A percentile compares a stretch with the other conserved stretches of the same genome.
Conservation (phyloP, 2,797 vertebrate species). For the Cryptoprocta ferox region DNA sequence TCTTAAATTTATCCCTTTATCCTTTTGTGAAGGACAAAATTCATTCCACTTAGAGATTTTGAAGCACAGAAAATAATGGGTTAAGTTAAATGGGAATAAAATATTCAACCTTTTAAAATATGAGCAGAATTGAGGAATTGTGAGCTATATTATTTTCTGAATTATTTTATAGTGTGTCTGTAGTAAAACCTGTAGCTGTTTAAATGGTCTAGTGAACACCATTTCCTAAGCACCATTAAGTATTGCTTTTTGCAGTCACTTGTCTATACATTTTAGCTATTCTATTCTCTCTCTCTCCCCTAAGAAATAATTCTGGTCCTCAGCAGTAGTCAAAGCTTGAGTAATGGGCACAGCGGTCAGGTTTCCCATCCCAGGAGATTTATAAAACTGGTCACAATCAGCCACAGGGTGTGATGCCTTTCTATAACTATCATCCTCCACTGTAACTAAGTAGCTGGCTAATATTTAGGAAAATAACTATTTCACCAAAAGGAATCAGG, state of each 20-base stretch:
- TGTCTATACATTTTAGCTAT: neutral
- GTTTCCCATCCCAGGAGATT: neutral
- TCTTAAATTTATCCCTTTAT: neutral
- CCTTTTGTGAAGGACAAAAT: neutral
- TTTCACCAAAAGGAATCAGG: neutral
- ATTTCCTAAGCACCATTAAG: neutral
- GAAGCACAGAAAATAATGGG: neutral
- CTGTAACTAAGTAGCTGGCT: neutral
- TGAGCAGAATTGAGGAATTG: neutral
- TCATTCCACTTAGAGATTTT: neutral
- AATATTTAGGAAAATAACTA: neutral
- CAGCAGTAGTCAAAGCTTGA: neutral
- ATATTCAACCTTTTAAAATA: neutral
- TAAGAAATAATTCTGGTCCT: neutral
- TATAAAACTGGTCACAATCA: neutral
- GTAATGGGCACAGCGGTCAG: neutral
- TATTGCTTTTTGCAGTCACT: neutral
- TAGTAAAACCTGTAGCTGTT: neutral
- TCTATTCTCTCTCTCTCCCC: neutral
- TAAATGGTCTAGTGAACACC: neutral
- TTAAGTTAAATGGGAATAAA: neutral
- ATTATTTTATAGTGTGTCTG: neutral
- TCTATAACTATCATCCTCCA: neutral
- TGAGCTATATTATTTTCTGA: neutral
- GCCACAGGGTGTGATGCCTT: neutral